Base-by-base conservation (phyloP, 2,113 vertebrate genomes). In the Microtus oregoni region DNA sequence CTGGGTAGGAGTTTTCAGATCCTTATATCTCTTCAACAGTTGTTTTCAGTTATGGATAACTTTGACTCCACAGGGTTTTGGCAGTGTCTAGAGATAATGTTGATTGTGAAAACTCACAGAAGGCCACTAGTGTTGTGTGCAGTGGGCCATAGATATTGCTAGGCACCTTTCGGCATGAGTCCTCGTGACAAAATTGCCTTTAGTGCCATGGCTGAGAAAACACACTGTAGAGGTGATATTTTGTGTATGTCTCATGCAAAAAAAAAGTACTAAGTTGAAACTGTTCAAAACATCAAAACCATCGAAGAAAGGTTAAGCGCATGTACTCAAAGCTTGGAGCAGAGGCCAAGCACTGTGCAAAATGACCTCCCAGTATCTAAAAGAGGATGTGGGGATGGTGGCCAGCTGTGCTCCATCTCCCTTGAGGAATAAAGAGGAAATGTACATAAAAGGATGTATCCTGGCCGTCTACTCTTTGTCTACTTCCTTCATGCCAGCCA, bases 321-420 rank as follows among this genome's bases (percentile, higher is more conserved):
- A 38, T 20, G 22, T 47, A 61, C 38, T 52, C 13, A 58, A 61
- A 90, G 44, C 90, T 89, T 76, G 11, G 82, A 96, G 65, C 61
- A 87, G 78, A 83, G 83, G 41, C 6, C 24, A 26, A 89, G 28
- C 73, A 52, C 55, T 82, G 47, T 91, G 95, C 95, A 91, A 92
- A 96, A 93, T 44, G 61, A 82, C 83, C 87, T 95, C 94, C 81
- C 12, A 75, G 50, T 90, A 58, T 38, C 88, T 79, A n/a, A 88
- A 95, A 89, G 75, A 38, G 52, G 52, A 85, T 11, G 61, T 83
- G 41, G 91, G 92, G 79, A 95, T 86, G 72, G 72, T 65, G 78
- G 68, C 83, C 97, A 96, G 97, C 97, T 97, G 85, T 78, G 81
- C 20, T n/a, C 41, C 17, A 52, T 89, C 50, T 35, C 61, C 70